Evolutionary conservation across 92 coral and sea anemone genomes (phyloP).

Genomic region (Micromussa lordhowensis): DNA sequence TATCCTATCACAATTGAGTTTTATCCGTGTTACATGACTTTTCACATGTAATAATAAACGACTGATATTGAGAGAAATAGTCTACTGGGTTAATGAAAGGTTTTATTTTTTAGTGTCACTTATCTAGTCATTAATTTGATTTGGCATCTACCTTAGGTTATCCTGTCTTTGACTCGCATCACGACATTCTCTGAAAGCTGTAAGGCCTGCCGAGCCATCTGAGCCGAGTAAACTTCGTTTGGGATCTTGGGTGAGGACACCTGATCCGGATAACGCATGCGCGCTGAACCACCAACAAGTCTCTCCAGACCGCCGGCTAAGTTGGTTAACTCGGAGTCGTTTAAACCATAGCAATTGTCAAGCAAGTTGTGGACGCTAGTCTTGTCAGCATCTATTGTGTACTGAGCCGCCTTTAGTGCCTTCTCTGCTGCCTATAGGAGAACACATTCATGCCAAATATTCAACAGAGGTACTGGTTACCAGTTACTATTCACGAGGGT

Average conservation of each 20-base stretch:
- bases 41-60: neutral
- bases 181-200: neutral
- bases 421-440: conserved; percentile 32
- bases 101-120: neutral
- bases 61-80: neutral
- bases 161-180: neutral
- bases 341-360: conserved; percentile 23
- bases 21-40: neutral
- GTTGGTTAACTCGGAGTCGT: neutral
- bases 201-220: neutral
- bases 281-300: conserved; percentile 59
- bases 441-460: neutral
- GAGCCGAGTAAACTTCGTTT: conserved; percentile 63
- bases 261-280: conserved; percentile 87
- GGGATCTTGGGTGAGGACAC: conserved; percentile 66
- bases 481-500: neutral
- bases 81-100: neutral
- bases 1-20: neutral
- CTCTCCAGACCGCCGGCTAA: conserved; percentile 53
- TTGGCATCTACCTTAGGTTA: neutral
- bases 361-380: neutral
- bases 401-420: conserved; percentile 26
- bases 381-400: conserved; percentile 10
- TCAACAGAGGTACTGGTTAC: neutral
- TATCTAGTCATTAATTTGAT: neutral